Evolutionary conservation across 2,888 invertebrate genomes (phyloP), one percentile per base, ranked within the genome.

Genomic region (Lepeophtheirus nordmannii): DNA sequence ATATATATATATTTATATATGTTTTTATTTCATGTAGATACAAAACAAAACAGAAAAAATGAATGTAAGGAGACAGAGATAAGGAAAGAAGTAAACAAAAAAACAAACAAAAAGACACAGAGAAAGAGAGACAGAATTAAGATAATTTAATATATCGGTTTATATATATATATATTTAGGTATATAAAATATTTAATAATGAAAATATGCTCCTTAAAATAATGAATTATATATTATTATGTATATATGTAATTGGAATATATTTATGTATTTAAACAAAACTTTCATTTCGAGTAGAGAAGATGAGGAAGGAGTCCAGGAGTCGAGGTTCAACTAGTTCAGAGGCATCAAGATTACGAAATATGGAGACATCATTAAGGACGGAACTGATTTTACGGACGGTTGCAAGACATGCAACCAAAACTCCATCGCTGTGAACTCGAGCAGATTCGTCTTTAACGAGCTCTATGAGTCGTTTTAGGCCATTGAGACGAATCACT

Each of bases 291-390:
- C 56, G 41, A 22, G 85, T 82, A 0, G 87, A 86, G 75, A 86
- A 87, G 46, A 85, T 78, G 74, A 87, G 81, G 70, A 87, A 84
- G 0, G 87, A 86, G 73, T 88, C 87, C 76, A 87, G 81, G 12
- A 87, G 77, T 72, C 84, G 82, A 1, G 87, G 86, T 73, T 82
- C 80, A 67, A 88, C 82, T 74, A 88, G 79, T 71, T 87, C 86
- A 67, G 83, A 82, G 5, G 85, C 82, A 71, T 87, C 85, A 70
- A 82, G 74, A 67, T 76, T 74, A 69, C 77, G 75, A 64, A 81
- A 76, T 20, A 81, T 78, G 61, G 73, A 71, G 59, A 79, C 77
- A 58, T 74, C 75, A 38, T 82, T 82, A 72, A 81, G 81, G 56
- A 78, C 75, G 56, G 80, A 78, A 41, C 80, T 79, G 68, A 84